These are phyloP conservation scores for Cichladusa arquata DNA, from an alignment of 2,113 vertebrate species.

Conservation along the genomic window DNA sequence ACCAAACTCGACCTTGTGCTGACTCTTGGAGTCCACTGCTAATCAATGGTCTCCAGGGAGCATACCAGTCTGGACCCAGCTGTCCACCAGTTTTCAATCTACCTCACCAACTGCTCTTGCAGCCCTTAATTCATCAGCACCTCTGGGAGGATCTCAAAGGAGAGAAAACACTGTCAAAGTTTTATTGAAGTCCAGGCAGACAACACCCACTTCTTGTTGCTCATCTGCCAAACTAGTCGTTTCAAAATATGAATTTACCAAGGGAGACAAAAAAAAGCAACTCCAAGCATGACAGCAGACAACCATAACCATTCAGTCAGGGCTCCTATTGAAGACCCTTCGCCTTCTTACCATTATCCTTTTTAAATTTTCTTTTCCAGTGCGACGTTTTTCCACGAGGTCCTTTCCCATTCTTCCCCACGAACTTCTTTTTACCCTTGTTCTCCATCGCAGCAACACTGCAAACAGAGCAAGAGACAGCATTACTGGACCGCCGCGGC, in stretches of 20 bases:
- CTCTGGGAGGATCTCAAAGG: accelerated
- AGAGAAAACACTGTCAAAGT: accelerated
- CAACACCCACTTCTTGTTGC: accelerated
- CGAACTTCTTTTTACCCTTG: slow-evolving; percentile 53
- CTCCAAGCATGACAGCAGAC: accelerated
- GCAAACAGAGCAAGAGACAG: not conserved
- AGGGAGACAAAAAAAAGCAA: accelerated
- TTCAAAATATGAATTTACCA: accelerated
- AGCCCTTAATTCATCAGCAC: not conserved
- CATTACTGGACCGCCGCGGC: accelerated
- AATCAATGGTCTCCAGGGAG: accelerated
- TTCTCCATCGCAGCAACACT: slow-evolving; percentile 66
- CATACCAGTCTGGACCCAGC: not conserved
- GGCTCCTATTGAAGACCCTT: accelerated
- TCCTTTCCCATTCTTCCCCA: slow-evolving; percentile 18
- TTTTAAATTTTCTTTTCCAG: slow-evolving; percentile 60
- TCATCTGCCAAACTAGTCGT: accelerated
- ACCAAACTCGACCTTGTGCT: accelerated
- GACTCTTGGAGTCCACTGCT: too few species aligned
- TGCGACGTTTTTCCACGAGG: slow-evolving; percentile 22
- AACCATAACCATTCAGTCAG: accelerated
- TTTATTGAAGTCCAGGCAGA: accelerated
- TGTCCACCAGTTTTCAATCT: not conserved
- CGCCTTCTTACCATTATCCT: slow-evolving; percentile 46
- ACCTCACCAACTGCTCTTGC: not conserved